These are phyloP conservation scores for Miltochrista miniata DNA, from an alignment of 2,888 invertebrate species.

Conservation along the genomic window DNA sequence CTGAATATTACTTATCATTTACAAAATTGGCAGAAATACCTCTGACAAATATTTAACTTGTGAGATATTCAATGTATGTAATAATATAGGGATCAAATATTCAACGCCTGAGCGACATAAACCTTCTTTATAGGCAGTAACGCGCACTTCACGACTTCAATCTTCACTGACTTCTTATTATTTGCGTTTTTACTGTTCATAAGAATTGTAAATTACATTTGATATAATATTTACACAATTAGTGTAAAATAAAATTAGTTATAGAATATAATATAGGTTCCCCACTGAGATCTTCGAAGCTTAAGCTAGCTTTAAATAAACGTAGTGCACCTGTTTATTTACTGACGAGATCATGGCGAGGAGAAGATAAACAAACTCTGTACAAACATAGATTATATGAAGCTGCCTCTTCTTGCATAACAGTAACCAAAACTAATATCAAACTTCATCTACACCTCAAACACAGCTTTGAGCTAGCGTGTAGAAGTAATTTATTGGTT, in stretches of 20 bases:
- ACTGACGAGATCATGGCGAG: too few species aligned
- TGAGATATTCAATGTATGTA: neutral
- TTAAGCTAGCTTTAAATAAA: too few species aligned
- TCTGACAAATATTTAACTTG: neutral
- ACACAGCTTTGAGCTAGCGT: neutral
- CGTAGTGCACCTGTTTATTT: too few species aligned
- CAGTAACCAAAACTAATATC: neutral
- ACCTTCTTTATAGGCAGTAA: constrained; percentile 4
- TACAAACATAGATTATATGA: too few species aligned
- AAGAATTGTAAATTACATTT: neutral
- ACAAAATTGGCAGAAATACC: too few species aligned
- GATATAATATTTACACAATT: too few species aligned
- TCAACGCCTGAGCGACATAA: constrained; percentile 2
- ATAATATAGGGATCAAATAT: constrained; percentile 4
- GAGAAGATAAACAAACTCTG: too few species aligned
- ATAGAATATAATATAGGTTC: neutral
- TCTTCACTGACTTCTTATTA: constrained; percentile 1
- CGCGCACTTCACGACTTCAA: constrained; percentile 1
- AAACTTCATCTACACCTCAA: neutral
- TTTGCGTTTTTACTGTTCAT: neutral
- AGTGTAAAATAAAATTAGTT: too few species aligned
- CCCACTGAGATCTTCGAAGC: neutral
- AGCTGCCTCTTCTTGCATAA: too few species aligned
- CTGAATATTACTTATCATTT: too few species aligned
- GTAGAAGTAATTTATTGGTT: neutral